phyloP scores from a whole-genome alignment of 2,113 vertebrate genomes.

The Furnarius figulus region DNA sequence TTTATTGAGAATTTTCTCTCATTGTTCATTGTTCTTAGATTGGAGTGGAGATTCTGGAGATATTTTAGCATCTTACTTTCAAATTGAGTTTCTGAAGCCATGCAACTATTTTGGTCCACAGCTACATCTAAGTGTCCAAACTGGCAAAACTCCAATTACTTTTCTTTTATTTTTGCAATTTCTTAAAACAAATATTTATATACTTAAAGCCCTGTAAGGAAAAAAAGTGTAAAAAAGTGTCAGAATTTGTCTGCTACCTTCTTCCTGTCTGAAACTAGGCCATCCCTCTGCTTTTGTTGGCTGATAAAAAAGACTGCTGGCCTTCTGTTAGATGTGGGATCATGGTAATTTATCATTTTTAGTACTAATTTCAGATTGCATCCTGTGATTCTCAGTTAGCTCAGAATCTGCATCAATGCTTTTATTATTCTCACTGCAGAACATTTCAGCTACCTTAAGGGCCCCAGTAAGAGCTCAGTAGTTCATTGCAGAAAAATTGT shows the following conservation, averaged over 20 bases:
- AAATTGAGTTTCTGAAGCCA: not conserved
- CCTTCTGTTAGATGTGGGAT: not conserved
- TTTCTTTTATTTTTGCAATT: not conserved
- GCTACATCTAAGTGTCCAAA: not conserved
- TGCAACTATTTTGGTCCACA: rapidly evolving
- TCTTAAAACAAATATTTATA: not conserved
- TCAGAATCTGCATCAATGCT: not conserved
- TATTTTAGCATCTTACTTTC: not conserved
- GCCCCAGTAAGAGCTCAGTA: not conserved
- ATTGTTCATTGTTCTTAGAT: not conserved
- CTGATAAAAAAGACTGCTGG: not conserved
- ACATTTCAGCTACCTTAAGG: not conserved
- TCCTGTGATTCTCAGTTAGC: not conserved
- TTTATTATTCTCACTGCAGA: not conserved
- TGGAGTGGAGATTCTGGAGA: not conserved
- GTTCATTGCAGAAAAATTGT: not conserved
- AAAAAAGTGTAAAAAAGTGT: not conserved
- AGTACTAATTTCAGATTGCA: not conserved
- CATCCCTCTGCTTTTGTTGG: not conserved
- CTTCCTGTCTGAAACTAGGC: not conserved
- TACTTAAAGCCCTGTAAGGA: not conserved
- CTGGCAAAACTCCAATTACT: not conserved
- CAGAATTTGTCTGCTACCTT: not conserved
- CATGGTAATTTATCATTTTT: not conserved
- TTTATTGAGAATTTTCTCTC: not conserved